Evolutionary conservation across 2,797 vertebrate species (phyloP), one percentile per base, ranked within the genome.

Genomic region (Sardinella longiceps): DNA sequence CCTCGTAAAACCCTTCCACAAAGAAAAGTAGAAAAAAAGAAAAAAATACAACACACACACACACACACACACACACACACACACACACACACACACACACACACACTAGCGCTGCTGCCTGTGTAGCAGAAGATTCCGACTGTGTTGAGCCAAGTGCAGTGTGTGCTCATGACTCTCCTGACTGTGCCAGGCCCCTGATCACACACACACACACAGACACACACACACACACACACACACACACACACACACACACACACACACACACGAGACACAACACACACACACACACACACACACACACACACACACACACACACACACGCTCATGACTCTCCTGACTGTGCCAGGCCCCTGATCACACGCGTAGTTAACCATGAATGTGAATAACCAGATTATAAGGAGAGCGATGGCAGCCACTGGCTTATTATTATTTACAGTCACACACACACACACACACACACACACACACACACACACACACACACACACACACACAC

Each of bases 371-470:
- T 84, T 90, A 88, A 88, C 84, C 85, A 87, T 87, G 88, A 88
- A 87, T 87, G 85, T 88, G 85, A 88, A 87, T 91, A 89, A 90
- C 86, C 87, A 45, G 70, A 37, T 92, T 89, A 91, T 90, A 80
- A 91, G 90, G 90, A 93, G 81, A 51, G 86, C 91, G 20, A 56
- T 56, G 53, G 53, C 53, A 56, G 53, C 5, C 18, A 18, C 37
- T 23, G 28, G 43, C 84, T 82, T 89, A 90, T 92, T 92, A 91
- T 91, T 92, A 86, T 90, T 88, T 88, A 91, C 80, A 11, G 80
- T 82, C 87, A 60, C 81, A 86, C 74, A 80, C 48, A 86, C 84
- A 86, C 53, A 56, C 53, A 51, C 50, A 51, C 50, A 51, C 50
- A 51, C 50, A 51, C 85, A 89, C 89, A 81, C 80, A 46, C 88